phyloP scores from a whole-genome alignment of 92 coral and sea anemone species.

The Parazoanthus atlanticus region DNA sequence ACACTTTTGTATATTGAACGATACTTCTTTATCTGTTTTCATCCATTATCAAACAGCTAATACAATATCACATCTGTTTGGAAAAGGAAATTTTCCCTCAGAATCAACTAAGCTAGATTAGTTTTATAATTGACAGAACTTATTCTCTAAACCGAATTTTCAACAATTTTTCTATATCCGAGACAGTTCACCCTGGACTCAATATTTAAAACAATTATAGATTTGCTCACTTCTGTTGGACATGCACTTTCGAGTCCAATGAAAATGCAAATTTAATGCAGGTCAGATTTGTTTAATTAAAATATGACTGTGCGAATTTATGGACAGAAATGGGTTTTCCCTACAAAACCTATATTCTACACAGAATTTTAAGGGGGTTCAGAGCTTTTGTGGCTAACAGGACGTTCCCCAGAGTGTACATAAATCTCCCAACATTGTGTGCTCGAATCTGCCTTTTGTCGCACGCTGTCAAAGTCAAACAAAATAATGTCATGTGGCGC shows the following conservation, averaged over 20 bases:
- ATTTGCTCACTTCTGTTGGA: not conserved
- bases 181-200: not conserved
- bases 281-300: not conserved
- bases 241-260: constrained; percentile 17
- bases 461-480: not conserved
- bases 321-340: constrained; percentile 23
- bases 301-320: not conserved
- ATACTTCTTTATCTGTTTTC: constrained; percentile 1
- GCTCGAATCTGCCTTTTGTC: not conserved
- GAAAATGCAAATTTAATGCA: not conserved
- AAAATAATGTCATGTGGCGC: not conserved
- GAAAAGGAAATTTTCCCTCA: constrained; percentile 2
- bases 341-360: not conserved
- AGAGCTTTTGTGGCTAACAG: not conserved
- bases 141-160: not conserved
- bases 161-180: not conserved
- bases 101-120: not conserved
- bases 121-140: not conserved
- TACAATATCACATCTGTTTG: constrained; percentile 31
- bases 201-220: not conserved
- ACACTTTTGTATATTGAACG: constrained; percentile 1
- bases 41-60: not conserved
- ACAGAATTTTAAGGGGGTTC: not conserved
- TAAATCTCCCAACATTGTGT: not conserved
- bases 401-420: too few relatives aligned